phyloP scores from a whole-genome alignment of 2,113 vertebrate genomes.

The Lipotes vexillifer region DNA sequence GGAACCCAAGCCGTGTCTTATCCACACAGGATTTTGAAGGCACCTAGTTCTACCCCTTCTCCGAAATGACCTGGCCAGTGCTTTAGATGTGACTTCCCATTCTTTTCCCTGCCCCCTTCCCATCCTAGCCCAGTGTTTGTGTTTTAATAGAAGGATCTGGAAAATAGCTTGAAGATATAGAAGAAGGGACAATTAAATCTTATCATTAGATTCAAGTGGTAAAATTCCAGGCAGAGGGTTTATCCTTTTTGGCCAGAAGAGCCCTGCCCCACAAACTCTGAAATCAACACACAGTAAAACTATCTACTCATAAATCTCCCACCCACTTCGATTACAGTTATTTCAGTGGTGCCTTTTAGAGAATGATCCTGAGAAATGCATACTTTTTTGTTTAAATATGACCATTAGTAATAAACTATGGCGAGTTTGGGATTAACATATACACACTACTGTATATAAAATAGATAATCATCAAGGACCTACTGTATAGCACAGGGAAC shows the following conservation, averaged over 20 bases:
- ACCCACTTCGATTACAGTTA: background rate
- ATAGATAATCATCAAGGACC: background rate
- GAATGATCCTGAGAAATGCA: background rate
- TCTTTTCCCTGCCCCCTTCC: background rate
- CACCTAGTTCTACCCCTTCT: background rate
- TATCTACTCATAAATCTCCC: background rate
- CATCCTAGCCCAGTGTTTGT: background rate
- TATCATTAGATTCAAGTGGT: background rate
- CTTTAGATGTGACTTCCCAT: background rate
- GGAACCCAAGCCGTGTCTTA: background rate
- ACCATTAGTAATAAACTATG: background rate
- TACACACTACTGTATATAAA: background rate
- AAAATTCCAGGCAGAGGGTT: background rate
- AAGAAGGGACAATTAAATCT: background rate
- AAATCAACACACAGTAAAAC: background rate
- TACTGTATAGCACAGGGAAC: background rate
- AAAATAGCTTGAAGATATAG: constrained; percentile 5
- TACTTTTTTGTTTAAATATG: background rate
- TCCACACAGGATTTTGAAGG: background rate
- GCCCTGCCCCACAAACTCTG: background rate
- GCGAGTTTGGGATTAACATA: background rate
- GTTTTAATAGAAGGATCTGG: background rate
- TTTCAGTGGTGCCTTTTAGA: background rate
- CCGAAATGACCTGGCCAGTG: background rate
- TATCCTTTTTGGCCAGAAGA: background rate